Evolutionary conservation across 2,888 invertebrate species (phyloP), one percentile per base, ranked within the genome.

Genomic region (Drymonia ruficornis): DNA sequence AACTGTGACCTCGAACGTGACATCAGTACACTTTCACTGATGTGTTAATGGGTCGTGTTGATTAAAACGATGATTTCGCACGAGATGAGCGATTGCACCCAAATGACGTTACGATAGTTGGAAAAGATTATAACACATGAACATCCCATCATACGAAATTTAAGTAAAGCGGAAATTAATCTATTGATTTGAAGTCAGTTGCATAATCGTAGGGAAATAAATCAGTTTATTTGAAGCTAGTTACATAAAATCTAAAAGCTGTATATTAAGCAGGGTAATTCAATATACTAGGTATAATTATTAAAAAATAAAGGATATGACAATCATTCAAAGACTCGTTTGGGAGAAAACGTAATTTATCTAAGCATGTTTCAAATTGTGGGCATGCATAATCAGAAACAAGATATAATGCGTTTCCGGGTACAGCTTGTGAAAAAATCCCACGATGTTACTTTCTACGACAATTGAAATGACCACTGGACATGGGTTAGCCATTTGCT

Each of bases 401-500:
- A 55, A 56, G 45, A 55, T 45, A 47, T 53, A 55, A 65, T 56
- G 56, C 53, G 63, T 59, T 65, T 76, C 72, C 67, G 70, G 67
- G 55, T 61, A 52, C 60, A 63, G 46, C 50, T 54, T 61, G 55
- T 50, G 51, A 64, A 70, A 72, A 65, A 56, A 58, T 70, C 63
- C 61, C 63, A 59, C 63, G 64, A 52, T 47, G 53, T 53, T 44
- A 63, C 66, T 72, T 74, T 72, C 67, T 64, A 74, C 65, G 55
- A 61, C 60, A 63, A 66, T 73, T 59, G 65, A 65, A 58, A 67
- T 59, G 59, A 59, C 63, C 55, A 54, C 58, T 65, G 60, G 63
- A 78, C 76, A 78, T 72, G 79, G 63, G 66, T 76, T 70, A 74
- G 79, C 66, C 42, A 47, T 56, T 72, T 63, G 65, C 72, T 67